Base-by-base conservation (phyloP, 2,113 vertebrate genomes). In the Datnioides undecimradiatus region DNA sequence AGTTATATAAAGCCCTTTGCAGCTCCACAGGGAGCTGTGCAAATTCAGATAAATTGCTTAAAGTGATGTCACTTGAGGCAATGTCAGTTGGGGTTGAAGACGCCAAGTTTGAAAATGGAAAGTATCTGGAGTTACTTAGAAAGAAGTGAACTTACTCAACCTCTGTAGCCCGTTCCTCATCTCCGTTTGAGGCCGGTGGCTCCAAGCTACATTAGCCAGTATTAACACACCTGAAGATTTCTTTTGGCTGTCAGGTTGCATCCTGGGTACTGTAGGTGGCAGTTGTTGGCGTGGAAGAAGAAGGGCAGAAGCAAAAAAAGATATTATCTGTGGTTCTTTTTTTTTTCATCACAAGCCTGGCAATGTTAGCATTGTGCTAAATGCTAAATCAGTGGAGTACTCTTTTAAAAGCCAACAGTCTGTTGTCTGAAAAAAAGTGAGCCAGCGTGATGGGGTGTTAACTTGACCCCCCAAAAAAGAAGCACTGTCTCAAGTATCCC, bases 11-110 rank as follows among this genome's bases (percentile, higher is more conserved):
- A 68, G 2, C 12, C 17, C 21, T 60, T 13, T 43, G 46, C 19
- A 12, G 29, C 46, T 62, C 17, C 36, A 54, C 38, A 19, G 10
- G 54, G 31, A 70, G 43, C 21, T 60, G 48, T 9, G 16, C 21
- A 29, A 23, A 52, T n/a, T 29, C 5, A 7, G 8, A 43, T 51
- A 31, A 75, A 69, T 45, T 36, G 23, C 34, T 16, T 34, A 2
- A 34, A 49, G 43, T 63, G 45, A 33, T 59, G 58, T 60, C 40
- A 62, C 48, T 55, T 55, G 13, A 65, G 60, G 63, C 25, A 58
- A 54, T 10, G 1, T 33, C 6, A 0, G 5, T 19, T 45, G 1
- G 23, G 40, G 38, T 27, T 62, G 57, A 69, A 41, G 8, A 29
- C 16, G n/a, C 6, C 31, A 36, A 10, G 43, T 58, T 45, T 51